A percentile compares a stretch with the other conserved stretches of the same genome.
Evolutionary conservation across 2,888 invertebrate genomes (phyloP).

Genomic region (Monopis laevigella): DNA sequence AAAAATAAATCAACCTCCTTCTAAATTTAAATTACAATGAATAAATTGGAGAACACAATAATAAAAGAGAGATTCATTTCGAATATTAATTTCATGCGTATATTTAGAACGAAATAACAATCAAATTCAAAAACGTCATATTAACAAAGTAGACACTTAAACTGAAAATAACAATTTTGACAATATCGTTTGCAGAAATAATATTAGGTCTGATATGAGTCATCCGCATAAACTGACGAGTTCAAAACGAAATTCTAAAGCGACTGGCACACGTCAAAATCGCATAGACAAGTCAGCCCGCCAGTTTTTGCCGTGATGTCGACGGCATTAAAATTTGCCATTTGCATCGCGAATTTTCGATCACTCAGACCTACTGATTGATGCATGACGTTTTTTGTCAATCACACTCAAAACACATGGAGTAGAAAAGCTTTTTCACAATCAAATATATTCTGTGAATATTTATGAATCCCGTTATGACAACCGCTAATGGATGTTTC

Average conservation of each 20-base stretch:
- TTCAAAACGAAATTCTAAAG: conserved; percentile 26
- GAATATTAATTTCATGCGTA: no score
- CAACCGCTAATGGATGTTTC: conserved; percentile 4
- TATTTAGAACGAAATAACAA: background rate
- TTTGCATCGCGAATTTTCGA: conserved; percentile 29
- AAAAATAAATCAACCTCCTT: no score
- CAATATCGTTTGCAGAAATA: conserved; percentile 10
- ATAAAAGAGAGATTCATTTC: no score
- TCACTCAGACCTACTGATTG: conserved; percentile 46
- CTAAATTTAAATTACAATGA: no score
- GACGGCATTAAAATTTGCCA: conserved; percentile 24
- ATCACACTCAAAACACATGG: conserved; percentile 44
- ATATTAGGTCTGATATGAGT: conserved; percentile 12
- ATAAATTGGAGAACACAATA: no score
- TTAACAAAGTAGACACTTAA: background rate
- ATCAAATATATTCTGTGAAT: conserved; percentile 38
- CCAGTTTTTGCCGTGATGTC: conserved; percentile 34
- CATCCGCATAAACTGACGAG: conserved; percentile 14
- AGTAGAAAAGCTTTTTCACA: conserved; percentile 45
- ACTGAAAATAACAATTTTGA: conserved; percentile 7
- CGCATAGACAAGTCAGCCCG: conserved; percentile 48
- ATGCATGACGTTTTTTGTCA: conserved; percentile 52
- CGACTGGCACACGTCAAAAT: conserved; percentile 34
- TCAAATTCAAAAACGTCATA: background rate
- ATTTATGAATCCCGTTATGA: conserved; percentile 40